Base-by-base conservation (phyloP, 2,113 vertebrate genomes). In the Sus scrofa region DNA sequence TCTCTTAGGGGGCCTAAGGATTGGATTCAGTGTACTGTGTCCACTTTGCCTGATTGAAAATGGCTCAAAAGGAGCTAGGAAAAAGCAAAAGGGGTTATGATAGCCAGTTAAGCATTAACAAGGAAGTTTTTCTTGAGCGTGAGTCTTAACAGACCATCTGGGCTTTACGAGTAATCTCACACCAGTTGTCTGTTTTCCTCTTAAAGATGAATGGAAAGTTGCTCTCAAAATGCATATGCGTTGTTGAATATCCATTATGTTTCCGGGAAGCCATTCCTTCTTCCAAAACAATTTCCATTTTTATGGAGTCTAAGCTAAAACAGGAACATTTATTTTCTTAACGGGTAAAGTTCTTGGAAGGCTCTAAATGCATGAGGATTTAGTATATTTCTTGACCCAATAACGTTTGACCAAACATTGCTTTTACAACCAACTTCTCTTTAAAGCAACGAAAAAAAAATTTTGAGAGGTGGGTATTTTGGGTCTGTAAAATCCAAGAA, bases 51-150 rank as follows among this genome's bases (percentile, higher is more conserved):
- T 84, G 93, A 54, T 52, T 70, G 81, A 81, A 86, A 97, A 91
- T 27, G 26, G 97, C 98, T 98, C 97, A 98, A 98, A 97, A 97
- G 82, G 96, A 96, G 65, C 89, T 70, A 96, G 90, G 92, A 96
- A 89, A 96, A 88, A 84, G 22, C 91, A 95, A 81, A 37, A 94
- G 87, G 26, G 86, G 44, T 32, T 67, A 68, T 39, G 95, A 34
- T 74, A 96, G 93, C 79, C 90, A 71, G 96, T 97, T 97, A 97
- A 97, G 94, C 92, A 75, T 98, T 96, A 92, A 92, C 90, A 62
- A 96, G 96, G 95, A 77, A 32, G 39, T 62, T 77, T 56, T 83
- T 20, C 93, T 94, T 78, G 71, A 90, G 54, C 9, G 1, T 26
- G 89, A 87, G 63, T 3, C 71, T 88, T 87, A 11, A 75, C 7